Conservation (phyloP, 2,113 vertebrate species). For the Meleagris gallopavo region DNA sequence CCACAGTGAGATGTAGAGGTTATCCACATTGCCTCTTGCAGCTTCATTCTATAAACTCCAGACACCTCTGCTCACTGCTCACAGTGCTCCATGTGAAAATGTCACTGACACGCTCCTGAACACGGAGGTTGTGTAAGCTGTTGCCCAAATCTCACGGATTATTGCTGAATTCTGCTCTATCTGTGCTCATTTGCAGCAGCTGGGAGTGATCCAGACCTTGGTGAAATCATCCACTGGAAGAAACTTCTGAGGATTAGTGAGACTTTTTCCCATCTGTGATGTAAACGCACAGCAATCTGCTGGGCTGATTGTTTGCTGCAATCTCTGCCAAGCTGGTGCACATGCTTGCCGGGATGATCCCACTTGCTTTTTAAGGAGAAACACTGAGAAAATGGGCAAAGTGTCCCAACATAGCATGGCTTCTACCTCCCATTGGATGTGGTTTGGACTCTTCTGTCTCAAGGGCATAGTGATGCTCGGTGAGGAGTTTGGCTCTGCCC, state of each 20-base stretch:
- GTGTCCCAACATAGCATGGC: accelerated
- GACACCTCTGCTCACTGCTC: background rate
- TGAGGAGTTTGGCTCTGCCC: background rate
- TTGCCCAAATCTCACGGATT: background rate
- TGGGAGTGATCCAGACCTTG: background rate
- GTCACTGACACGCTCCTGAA: background rate
- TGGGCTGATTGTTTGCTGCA: background rate
- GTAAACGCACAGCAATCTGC: conserved; percentile 39
- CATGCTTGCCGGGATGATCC: background rate
- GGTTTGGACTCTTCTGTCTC: background rate
- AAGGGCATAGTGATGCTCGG: background rate
- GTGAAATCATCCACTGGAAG: conserved; percentile 47
- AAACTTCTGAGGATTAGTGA: conserved; percentile 22
- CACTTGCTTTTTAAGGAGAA: background rate
- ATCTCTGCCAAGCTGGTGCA: background rate
- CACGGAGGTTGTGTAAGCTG: background rate
- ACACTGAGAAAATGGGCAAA: background rate
- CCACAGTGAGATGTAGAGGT: background rate
- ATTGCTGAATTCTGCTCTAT: background rate
- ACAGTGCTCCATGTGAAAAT: background rate
- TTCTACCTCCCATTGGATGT: background rate
- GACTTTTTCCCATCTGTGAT: conserved; percentile 48
- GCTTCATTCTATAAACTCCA: background rate
- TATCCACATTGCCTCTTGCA: background rate
- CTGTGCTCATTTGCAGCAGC: background rate